A percentile compares a stretch with the other conserved stretches of the same genome.
These are phyloP conservation scores for Carapus acus DNA, from an alignment of 2,797 vertebrate genomes.

Conservation along the genomic window DNA sequence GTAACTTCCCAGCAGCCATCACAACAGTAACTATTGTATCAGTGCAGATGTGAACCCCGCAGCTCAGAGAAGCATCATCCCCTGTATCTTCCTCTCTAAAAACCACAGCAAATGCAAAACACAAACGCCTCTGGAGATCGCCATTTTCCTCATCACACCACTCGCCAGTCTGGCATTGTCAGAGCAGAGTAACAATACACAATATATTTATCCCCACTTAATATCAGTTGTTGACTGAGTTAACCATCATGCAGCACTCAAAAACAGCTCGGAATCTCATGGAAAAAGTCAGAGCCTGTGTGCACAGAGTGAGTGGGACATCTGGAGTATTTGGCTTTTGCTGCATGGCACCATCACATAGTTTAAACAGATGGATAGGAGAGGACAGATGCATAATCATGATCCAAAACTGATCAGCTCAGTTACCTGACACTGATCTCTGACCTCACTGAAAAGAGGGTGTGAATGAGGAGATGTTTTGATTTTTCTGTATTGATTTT, in stretches of 20 bases:
- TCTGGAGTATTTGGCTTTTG: background rate
- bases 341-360: too few species aligned
- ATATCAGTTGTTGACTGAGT: too few species aligned
- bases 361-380: too few species aligned
- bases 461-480: background rate
- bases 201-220: too few species aligned
- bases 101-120: conserved; percentile 3
- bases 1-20: conserved; percentile 23
- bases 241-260: background rate
- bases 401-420: too few species aligned
- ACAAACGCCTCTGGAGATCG: too few species aligned
- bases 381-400: too few species aligned
- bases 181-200: too few species aligned
- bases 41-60: conserved; percentile 42
- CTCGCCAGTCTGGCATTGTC: too few species aligned
- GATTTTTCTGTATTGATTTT: too few species aligned
- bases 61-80: conserved; percentile 33
- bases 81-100: conserved; percentile 29
- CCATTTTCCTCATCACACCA: too few species aligned
- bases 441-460: conserved; percentile 10
- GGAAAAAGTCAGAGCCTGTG: background rate
- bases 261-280: too few species aligned
- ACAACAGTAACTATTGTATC: conserved; percentile 51
- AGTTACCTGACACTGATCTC: conserved; percentile 14
- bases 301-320: background rate